A percentile compares a stretch with the other conserved stretches of the same genome.
Conservation (phyloP, 2,797 vertebrate genomes). For the Ptychobarbus kaznakovi region DNA sequence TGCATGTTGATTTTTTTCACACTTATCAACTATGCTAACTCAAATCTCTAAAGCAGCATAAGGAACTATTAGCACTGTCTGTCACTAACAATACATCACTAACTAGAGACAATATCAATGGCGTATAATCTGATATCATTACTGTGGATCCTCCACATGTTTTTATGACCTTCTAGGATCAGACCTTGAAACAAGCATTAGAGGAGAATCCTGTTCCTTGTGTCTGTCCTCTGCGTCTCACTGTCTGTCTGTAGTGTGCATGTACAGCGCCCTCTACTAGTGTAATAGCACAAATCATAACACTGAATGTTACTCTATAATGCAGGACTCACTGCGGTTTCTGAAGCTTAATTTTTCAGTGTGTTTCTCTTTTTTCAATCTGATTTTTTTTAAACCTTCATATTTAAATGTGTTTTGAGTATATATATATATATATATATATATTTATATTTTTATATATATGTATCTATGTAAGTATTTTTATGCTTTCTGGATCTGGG, state of each 20-base stretch:
- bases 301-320: neutral
- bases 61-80: neutral
- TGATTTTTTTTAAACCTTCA: neutral
- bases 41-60: neutral
- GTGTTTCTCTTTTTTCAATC: neutral
- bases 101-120: constrained; percentile 22
- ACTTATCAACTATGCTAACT: neutral
- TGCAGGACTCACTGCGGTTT: neutral
- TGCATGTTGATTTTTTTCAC: neutral
- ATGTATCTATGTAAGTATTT: neutral
- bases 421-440: too few relatives aligned
- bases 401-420: neutral
- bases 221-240: constrained; percentile 1
- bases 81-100: constrained; percentile 6
- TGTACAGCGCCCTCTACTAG: constrained; percentile 17
- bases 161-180: neutral
- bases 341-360: neutral
- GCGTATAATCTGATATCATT: neutral
- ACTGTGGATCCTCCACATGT: neutral
- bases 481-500: neutral
- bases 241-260: neutral
- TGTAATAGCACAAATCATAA: neutral
- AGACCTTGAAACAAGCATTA: constrained; percentile 3
- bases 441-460: too few relatives aligned
- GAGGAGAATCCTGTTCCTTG: neutral